Evolutionary conservation across 2,888 invertebrate species (phyloP), one percentile per base, ranked within the genome.

Genomic region (Andrena camellia): DNA sequence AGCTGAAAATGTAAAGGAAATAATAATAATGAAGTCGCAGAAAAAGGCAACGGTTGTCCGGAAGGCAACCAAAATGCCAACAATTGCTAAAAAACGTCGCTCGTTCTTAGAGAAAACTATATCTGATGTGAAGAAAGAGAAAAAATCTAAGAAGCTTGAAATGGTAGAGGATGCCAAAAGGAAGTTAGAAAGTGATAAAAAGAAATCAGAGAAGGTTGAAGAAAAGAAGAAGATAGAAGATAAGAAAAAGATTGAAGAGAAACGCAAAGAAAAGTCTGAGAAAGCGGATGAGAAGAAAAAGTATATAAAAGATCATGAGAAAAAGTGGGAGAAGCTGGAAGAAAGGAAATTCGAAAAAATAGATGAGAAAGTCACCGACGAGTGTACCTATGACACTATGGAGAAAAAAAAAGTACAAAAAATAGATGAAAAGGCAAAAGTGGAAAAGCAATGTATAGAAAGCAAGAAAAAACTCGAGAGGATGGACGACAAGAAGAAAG

Each of bases 1-100:
- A 68, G 50, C 59, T 81, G 85, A 93, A 93, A 88, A 93, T 93
- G 93, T 93, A 91, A 94, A 91, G 85, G 84, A 67, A 86, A 84
- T 86, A 81, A 81, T 87, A 86, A 91, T 89, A 90, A 94, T 94
- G 94, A 94, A 93, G 93, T 93, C 94, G 90, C 94, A 94, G 90
- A 94, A 94, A 90, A 94, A 94, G 94, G 93, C 92, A 85, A 88
- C 90, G 76, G 91, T 92, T 90, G 92, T 90, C 92, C 90, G 90
- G 81, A 94, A 93, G 93, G 93, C 93, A 90, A 91, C 93, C 89
- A 93, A 92, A 90, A 91, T 92, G 90, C 89, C 93, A 80, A 87
- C 90, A 81, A 88, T 92, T 86, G 92, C 92, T 86, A 93, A 93
- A 84, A 94, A 94, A 88, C 93, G 93, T 90, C 92, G 93, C 60